Conservation (phyloP, 2,113 vertebrate genomes). For the Colaptes auratus region DNA sequence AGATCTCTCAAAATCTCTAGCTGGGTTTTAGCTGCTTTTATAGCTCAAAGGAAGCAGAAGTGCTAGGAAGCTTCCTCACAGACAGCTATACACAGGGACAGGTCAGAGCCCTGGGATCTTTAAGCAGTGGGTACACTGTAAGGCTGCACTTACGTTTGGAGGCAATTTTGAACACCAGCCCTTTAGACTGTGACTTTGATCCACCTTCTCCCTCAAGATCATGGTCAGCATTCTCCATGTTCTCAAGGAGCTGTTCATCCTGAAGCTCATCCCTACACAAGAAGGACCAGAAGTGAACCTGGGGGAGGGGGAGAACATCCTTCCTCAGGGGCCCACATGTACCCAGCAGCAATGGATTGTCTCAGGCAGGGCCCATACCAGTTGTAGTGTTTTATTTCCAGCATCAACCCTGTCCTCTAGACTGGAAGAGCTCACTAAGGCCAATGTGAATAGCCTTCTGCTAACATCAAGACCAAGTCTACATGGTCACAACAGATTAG, state of each 20-base stretch:
- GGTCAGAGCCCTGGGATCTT: background rate
- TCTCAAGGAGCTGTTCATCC: constrained; percentile 79
- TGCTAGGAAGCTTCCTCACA: background rate
- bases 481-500: background rate
- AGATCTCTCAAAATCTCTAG: background rate
- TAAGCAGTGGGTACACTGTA: background rate
- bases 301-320: rapidly evolving
- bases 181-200: constrained; percentile 52
- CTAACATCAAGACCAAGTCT: background rate
- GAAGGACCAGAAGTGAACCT: background rate
- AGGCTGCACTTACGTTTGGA: constrained; percentile 85
- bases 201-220: constrained; percentile 56
- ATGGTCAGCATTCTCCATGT: constrained; percentile 80
- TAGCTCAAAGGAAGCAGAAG: background rate
- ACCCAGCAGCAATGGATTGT: background rate
- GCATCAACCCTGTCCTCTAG: background rate
- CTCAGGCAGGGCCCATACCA: background rate
- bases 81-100: background rate
- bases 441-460: background rate
- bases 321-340: background rate
- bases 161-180: constrained; percentile 88
- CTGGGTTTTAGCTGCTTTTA: background rate
- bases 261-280: constrained; percentile 76
- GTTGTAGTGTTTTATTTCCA: background rate
- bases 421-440: background rate